Evolutionary conservation across 2,113 vertebrate genomes (phyloP), one percentile per base, ranked within the genome.

Genomic region (Ictalurus punctatus): DNA sequence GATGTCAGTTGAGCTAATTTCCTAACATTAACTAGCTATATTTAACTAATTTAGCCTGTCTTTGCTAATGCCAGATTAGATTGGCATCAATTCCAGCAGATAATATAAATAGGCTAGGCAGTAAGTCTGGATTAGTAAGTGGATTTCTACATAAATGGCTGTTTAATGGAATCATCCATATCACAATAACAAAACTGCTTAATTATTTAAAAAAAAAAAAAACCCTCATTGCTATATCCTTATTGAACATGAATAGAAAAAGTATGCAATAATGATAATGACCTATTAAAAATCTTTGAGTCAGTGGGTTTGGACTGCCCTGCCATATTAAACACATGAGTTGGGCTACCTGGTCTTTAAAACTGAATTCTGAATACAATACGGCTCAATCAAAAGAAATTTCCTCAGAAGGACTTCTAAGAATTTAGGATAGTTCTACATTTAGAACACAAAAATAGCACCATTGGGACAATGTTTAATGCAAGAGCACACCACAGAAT

Each of bases 381-480:
- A 83, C 0, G 23, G 21, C 21, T 3, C 56, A 37, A 40, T 37
- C 58, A 13, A 37, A 9, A 83, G 30, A 83, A 13, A 44, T 63
- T 83, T 82, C 56, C 19, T 59, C 30, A 82, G 30, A 82, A 59
- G n/a, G 52, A 37, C 37, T 63, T 63, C 58, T 25, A 83, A 14
- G 59, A 83, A 83, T 34, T 6, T 83, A 37, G 9, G 30, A 83
- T 83, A 16, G 21, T 63, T 48, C 58, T 83, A 63, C 17, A 82
- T 25, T 82, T 56, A 54, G 58, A 58, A 83, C 16, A 40, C 14
- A 44, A 44, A 83, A 82, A 82, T 9, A 63, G 81, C 81, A 27
- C 81, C 21, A 27, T 44, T 85, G 84, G n/a, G 27, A 85, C 48
- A 56, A 67, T 81, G 82, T 85, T 85, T 30, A 85, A 56, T 34